These are phyloP conservation scores for Arvicanthis niloticus DNA, from an alignment of 2,113 vertebrate genomes.

Conservation along the genomic window DNA sequence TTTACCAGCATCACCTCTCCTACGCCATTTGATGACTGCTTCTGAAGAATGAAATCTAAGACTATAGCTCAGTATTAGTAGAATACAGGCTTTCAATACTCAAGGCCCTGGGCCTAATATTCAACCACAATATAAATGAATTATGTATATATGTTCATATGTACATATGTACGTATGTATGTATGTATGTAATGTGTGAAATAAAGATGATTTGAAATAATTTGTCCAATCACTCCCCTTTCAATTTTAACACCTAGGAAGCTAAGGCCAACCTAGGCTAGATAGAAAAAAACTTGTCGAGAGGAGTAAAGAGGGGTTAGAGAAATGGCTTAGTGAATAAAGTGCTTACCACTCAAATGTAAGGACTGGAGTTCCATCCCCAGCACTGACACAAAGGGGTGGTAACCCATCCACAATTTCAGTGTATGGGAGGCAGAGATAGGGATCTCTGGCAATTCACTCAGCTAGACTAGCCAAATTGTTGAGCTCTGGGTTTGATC, in stretches of 20 bases:
- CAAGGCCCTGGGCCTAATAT: not conserved
- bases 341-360: not conserved
- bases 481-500: not conserved
- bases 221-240: not conserved
- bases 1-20: conserved; percentile 22
- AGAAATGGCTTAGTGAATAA: not conserved
- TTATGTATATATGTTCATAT: not conserved
- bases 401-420: not conserved
- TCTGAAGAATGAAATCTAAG: conserved; percentile 5
- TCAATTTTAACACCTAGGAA: not conserved
- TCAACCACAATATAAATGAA: not conserved
- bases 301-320: not conserved
- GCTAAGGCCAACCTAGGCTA: not conserved
- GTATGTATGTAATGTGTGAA: not conserved
- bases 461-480: not conserved
- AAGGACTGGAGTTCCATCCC: not conserved
- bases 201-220: conserved; percentile 31
- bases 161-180: not conserved
- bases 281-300: not conserved
- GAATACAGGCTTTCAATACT: not conserved
- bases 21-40: not conserved
- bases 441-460: not conserved
- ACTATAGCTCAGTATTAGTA: not conserved
- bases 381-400: not conserved
- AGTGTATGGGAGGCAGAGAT: not conserved